phyloP scores from a whole-genome alignment of 2,797 vertebrate genomes.

The Rhynchotus rufescens region DNA sequence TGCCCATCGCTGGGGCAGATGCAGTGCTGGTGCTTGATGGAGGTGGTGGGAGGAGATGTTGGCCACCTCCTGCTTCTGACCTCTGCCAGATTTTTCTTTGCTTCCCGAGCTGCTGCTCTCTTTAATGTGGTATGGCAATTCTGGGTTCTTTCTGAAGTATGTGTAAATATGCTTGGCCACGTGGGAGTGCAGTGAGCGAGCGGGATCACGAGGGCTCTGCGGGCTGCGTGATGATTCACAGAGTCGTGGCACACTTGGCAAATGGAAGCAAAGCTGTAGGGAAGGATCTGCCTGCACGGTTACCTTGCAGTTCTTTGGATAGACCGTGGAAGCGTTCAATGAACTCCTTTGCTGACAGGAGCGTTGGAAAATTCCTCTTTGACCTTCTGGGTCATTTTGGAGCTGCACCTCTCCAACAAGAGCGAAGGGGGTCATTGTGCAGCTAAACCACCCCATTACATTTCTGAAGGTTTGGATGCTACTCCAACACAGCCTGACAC shows the following conservation, averaged over 20 bases:
- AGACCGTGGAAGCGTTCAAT: not conserved
- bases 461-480: not conserved
- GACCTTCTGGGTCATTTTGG: not conserved
- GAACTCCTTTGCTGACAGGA: not conserved
- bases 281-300: not conserved
- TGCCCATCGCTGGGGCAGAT: not conserved
- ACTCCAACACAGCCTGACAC: not conserved
- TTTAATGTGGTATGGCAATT: not conserved
- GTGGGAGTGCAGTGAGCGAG: not conserved
- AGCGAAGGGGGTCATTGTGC: not conserved
- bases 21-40: not conserved
- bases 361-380: not conserved
- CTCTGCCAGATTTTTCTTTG: not conserved
- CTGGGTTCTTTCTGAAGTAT: not conserved
- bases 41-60: not conserved
- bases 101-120: not conserved
- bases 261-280: not conserved
- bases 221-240: not conserved
- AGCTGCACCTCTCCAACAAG: not conserved
- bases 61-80: rapidly evolving
- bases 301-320: not conserved
- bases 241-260: not conserved
- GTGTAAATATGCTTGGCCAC: not conserved
- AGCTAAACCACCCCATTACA: not conserved
- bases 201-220: not conserved